Evolutionary conservation across 1,140 invertebrate species (phyloP).

Genomic region (Drosophila athabasca): DNA sequence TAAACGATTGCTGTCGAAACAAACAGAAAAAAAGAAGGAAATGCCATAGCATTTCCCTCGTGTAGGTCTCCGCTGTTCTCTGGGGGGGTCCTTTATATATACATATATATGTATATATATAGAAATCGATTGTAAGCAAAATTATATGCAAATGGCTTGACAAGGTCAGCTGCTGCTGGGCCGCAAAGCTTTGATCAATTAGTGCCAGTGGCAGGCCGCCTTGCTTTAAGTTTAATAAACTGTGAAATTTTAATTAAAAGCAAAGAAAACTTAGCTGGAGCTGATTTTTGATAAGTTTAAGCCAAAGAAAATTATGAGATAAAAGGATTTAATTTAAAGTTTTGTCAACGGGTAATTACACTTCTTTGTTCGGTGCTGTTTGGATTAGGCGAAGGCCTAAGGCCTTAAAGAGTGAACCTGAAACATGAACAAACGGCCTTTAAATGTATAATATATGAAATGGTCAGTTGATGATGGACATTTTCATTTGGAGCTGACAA

Average conservation of each 20-base stretch:
- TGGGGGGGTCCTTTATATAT: background rate
- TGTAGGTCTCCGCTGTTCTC: constrained; percentile 3
- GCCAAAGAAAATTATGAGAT: background rate
- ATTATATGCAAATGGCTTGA: constrained; percentile 11
- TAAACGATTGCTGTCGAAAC: constrained; percentile 40
- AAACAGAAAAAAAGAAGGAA: constrained; percentile 37
- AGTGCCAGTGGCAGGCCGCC: constrained; percentile 1
- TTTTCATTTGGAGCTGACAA: background rate
- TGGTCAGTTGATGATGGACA: background rate
- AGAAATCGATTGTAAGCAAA: constrained; percentile 18
- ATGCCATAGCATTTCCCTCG: constrained; percentile 23
- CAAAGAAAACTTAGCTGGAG: constrained; percentile 9
- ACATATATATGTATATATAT: background rate
- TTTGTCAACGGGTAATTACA: background rate
- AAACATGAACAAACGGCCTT: too few relatives aligned
- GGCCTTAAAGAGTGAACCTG: too few relatives aligned
- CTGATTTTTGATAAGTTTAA: background rate
- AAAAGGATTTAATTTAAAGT: background rate
- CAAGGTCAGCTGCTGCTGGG: constrained; percentile 11
- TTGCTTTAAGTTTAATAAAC: constrained; percentile 19
- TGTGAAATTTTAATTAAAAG: constrained; percentile 33
- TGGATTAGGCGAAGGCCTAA: too few relatives aligned
- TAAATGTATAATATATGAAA: too few relatives aligned
- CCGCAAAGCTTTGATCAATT: constrained; percentile 19
- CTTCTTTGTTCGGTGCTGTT: too few relatives aligned